phyloP scores from a whole-genome alignment of 2,888 invertebrate genomes.

The Volucella zonaria region DNA sequence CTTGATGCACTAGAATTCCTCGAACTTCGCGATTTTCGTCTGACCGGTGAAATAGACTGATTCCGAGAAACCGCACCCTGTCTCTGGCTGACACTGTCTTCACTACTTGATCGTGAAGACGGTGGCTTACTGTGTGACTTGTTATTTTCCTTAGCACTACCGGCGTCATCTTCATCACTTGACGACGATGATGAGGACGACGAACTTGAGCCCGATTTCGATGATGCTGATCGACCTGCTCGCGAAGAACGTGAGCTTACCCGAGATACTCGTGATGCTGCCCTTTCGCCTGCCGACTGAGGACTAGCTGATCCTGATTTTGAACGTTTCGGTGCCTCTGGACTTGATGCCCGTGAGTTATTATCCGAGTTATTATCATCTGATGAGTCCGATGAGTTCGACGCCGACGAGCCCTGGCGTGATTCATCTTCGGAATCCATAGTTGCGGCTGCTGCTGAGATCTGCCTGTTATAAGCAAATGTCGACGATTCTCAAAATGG shows the following conservation, averaged over 20 bases:
- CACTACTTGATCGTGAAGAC: constrained; percentile 77
- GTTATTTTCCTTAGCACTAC: constrained; percentile 69
- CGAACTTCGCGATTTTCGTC: constrained; percentile 78
- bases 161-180: constrained; percentile 63
- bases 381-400: constrained; percentile 83
- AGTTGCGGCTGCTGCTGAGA: constrained; percentile 34
- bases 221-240: constrained; percentile 75
- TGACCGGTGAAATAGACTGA: constrained; percentile 76
- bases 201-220: constrained; percentile 78
- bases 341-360: constrained; percentile 78
- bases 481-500: constrained; percentile 46
- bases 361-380: constrained; percentile 82
- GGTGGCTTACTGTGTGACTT: constrained; percentile 73
- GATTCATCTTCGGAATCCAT: constrained; percentile 81
- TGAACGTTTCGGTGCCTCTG: constrained; percentile 71
- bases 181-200: constrained; percentile 77
- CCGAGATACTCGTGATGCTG: constrained; percentile 79
- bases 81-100: constrained; percentile 76
- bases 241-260: constrained; percentile 80
- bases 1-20: constrained; percentile 79
- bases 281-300: constrained; percentile 73
- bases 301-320: constrained; percentile 74
- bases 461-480: constrained; percentile 51
- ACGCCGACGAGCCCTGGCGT: constrained; percentile 79
- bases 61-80: constrained; percentile 74